Base-by-base conservation (phyloP, 23 tunicate genomes). In the Ascidia mentula region DNA sequence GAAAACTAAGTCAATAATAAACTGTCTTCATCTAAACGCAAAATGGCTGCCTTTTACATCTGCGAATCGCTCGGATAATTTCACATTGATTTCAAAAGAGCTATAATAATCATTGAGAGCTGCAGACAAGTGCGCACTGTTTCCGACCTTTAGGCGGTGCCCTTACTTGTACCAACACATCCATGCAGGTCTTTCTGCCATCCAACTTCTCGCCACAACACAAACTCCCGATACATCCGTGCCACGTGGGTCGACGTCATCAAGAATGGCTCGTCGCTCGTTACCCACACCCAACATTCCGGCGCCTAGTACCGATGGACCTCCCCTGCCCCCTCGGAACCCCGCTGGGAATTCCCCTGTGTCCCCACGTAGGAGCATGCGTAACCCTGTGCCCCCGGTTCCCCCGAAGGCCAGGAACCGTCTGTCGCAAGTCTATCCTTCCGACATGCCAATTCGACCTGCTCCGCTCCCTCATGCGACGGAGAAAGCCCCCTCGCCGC, bases 241-340 rank as follows among this genome's bases (percentile, higher is more conserved):
- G 18, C 17, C 60, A 15, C 37, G 74, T 5, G 6, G 69, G 8
- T 20, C 69, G 32, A 5, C 69, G 1, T 37, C 31, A 28, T 31
- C 30, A 6, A 77, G 46, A 35, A 37, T 30, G 2, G 31, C 38
- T 5, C 79, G 80, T 1, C 37, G 90, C 22, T 73, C 76, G 20
- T 80, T 86, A 7, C 90, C 90, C 1, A 72, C 78, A 15, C 90
- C 90, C 0, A 77, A 60, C 24, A 18, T 40, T 18, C 46, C 71
- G 1, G 32, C 84, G 0, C 42, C 72, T 9, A 32, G 45, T 45
- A 36, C 17, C 28, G 59, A 73, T 45, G 38, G 33, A 69, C 90
- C 90, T 22, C 89, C 89, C 22, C 60, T 86, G 26, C 90, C 90
- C 71, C 90, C 90, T 1, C 35, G 90, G 53, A 86, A 86, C 72